Conservation (phyloP, 1,140 invertebrate species). For the Papilio helenus region DNA sequence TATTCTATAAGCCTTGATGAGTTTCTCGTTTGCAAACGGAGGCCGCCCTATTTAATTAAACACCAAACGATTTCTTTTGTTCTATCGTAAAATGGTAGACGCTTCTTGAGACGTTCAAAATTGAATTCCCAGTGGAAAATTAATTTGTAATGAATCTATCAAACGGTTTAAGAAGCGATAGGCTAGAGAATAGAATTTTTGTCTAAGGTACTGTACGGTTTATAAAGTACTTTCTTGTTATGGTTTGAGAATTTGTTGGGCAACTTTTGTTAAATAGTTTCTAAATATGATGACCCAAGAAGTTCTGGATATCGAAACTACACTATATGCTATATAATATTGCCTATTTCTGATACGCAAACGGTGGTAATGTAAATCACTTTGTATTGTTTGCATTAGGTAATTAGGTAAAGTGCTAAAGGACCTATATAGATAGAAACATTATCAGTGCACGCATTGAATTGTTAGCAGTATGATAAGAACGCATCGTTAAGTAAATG, state of each 20-base stretch:
- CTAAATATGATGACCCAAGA: too few species aligned
- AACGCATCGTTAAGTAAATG: constrained; percentile 34
- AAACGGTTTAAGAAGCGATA: neutral
- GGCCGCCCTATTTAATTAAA: constrained; percentile 31
- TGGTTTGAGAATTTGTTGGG: too few species aligned
- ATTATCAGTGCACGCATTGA: constrained; percentile 1
- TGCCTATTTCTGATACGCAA: neutral
- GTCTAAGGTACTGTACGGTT: neutral
- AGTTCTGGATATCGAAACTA: too few species aligned
- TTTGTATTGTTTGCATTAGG: neutral
- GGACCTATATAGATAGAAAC: neutral
- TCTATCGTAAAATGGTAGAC: neutral
- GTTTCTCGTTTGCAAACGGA: constrained; percentile 23
- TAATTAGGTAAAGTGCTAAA: neutral
- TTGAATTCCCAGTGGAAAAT: constrained; percentile 17
- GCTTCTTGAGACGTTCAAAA: constrained; percentile 6
- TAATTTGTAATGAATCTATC: constrained; percentile 9
- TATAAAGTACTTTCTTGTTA: neutral
- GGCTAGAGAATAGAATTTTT: neutral
- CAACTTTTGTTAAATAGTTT: too few species aligned
- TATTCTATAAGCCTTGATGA: constrained; percentile 34
- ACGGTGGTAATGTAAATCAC: neutral
- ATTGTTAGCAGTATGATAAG: constrained; percentile 24
- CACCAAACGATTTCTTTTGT: constrained; percentile 31
- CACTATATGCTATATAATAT: neutral